Evolutionary conservation across 2,888 invertebrate genomes (phyloP), one percentile per base, ranked within the genome.

Genomic region (Leucania comma): DNA sequence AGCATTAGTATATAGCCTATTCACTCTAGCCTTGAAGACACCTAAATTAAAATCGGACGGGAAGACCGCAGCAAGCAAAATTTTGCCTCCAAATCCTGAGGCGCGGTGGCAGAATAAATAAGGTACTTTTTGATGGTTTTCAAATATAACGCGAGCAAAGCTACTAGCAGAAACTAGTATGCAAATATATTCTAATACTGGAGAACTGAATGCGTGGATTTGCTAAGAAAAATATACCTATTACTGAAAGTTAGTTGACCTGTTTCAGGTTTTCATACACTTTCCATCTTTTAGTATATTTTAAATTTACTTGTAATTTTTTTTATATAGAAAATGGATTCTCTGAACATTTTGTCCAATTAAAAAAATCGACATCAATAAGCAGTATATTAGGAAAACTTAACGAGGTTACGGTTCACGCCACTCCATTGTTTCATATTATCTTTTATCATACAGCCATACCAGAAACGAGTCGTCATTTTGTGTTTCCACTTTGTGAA

Each of bases 371-470:
- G 4, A 17, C 17, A 26, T 12, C 14, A 29, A 51, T 46, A 38
- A 20, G 12, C 8, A 56, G 8, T n/a, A 61, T 42, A 67, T 35
- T 46, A 67, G 78, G 68, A 64, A 75, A 72, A 61, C 48, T 62
- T 68, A 74, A 80, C 71, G 68, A 72, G 65, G 67, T 70, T 72
- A 76, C 42, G 71, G 59, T 69, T 66, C 57, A 66, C 64, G 59
- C 60, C 24, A 12, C 65, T 42, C 24, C 42, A 72, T 72, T 74
- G 63, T 77, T 72, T 59, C 58, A 69, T 75, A 75, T 74, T 79
- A 73, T 74, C 60, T 72, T 72, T 68, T 67, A 75, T 72, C 38
- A 54, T 51, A 64, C 20, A 68, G 42, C 63, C 68, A 59, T 50
- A 32, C 42, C 26, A 22, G 22, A 73, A 81, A 81, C 61, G 64